Percentiles rank a stretch among this genome's conserved stretches.
Evolutionary conservation across 2,888 invertebrate genomes (phyloP).

Genomic region (Drosophila neutralis): DNA sequence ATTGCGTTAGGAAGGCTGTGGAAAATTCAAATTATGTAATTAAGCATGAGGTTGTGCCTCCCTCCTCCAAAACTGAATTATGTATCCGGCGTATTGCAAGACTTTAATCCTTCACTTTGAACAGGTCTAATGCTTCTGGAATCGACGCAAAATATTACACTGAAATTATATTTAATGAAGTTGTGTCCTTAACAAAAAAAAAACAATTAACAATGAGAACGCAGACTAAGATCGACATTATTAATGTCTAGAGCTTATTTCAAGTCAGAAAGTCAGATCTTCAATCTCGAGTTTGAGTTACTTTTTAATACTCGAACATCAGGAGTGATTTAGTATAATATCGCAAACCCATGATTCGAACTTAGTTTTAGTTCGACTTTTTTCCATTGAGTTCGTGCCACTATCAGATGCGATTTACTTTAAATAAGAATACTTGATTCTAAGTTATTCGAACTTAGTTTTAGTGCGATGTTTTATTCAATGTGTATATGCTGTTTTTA

Average conservation of each 20-base stretch:
- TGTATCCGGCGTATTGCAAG: neutral
- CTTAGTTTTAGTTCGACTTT: neutral
- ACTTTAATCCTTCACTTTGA: conserved; percentile 32
- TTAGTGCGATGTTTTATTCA: neutral
- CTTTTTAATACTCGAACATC: neutral
- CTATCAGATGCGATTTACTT: neutral
- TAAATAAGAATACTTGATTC: neutral
- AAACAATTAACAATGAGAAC: neutral
- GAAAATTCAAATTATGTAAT: conserved; percentile 83
- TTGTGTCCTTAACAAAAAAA: neutral
- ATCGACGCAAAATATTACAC: neutral
- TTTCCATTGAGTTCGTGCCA: neutral
- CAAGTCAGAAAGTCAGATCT: neutral
- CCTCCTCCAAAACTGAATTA: neutral
- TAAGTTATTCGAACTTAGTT: neutral
- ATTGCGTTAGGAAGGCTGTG: conserved; percentile 67
- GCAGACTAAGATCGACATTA: neutral
- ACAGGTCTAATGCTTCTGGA: neutral
- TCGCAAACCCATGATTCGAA: neutral
- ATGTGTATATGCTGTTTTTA: neutral
- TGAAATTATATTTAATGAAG: neutral
- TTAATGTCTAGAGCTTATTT: neutral
- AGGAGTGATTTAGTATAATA: neutral
- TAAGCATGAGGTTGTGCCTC: conserved; percentile 45
- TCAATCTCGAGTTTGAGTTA: neutral